Evolutionary conservation across 2,113 vertebrate genomes (phyloP).

Genomic region (Mirounga angustirostris): DNA sequence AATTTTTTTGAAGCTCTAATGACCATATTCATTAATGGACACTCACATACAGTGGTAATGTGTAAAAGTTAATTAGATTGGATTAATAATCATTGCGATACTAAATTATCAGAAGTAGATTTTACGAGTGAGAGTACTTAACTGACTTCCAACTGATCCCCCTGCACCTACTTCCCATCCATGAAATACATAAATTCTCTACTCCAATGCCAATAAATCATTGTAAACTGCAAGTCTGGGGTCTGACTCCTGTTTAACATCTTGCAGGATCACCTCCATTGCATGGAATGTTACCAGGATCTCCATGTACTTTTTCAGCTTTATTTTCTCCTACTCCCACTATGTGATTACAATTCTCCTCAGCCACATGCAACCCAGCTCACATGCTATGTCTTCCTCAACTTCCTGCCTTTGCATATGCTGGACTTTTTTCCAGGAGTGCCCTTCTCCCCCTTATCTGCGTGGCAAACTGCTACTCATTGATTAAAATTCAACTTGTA

Average conservation of each 20-base stretch:
- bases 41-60: not conserved
- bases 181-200: not conserved
- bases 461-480: not conserved
- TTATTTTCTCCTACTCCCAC: not conserved
- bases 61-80: not conserved
- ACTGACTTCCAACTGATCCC: not conserved
- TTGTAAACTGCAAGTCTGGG: not conserved
- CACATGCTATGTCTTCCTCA: not conserved
- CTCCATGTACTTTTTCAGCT: not conserved
- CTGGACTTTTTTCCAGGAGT: not conserved
- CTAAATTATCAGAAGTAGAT: not conserved
- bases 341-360: not conserved
- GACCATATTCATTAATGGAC: not conserved
- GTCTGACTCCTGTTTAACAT: not conserved
- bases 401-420: not conserved
- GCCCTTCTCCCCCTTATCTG: not conserved
- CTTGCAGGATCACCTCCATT: not conserved
- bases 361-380: not conserved
- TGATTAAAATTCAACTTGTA: not conserved
- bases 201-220: not conserved
- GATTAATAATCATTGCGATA: not conserved
- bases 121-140: not conserved
- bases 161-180: not conserved
- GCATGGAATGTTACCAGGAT: not conserved
- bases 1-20: not conserved